Conservation (phyloP, 2,797 vertebrate species). For the Gallirallus australis region DNA sequence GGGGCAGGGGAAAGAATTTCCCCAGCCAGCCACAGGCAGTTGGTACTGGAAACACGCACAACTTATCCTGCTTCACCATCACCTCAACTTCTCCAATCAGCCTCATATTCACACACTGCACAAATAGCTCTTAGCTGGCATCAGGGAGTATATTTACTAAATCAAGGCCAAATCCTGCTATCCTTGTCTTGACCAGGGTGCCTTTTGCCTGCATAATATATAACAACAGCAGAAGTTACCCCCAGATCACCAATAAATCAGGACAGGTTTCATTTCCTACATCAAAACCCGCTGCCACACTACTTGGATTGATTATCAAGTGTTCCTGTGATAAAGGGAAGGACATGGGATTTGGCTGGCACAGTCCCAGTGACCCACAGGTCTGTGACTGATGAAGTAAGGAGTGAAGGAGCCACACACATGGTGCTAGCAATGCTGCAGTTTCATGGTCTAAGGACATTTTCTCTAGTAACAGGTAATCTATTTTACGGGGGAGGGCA, state of each 20-base stretch:
- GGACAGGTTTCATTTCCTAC: neutral
- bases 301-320: neutral
- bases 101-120: neutral
- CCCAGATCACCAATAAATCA: neutral
- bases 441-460: neutral
- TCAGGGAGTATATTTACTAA: neutral
- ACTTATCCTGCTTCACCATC: neutral
- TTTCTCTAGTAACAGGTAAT: neutral
- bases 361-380: neutral
- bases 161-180: neutral
- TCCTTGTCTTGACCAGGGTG: neutral
- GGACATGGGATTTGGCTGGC: neutral
- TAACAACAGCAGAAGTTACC: neutral
- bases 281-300: neutral
- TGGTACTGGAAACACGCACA: neutral
- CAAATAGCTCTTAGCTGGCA: neutral
- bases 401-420: neutral
- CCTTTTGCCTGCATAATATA: neutral
- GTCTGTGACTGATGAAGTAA: neutral
- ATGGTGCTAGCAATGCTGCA: neutral
- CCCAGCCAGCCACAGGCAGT: neutral
- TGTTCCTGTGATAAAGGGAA: neutral
- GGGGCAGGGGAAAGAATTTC: accelerated
- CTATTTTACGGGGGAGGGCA: accelerated
- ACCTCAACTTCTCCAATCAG: neutral